Evolutionary conservation across 2,888 invertebrate genomes (phyloP).

Genomic region (Octonoba sinensis): DNA sequence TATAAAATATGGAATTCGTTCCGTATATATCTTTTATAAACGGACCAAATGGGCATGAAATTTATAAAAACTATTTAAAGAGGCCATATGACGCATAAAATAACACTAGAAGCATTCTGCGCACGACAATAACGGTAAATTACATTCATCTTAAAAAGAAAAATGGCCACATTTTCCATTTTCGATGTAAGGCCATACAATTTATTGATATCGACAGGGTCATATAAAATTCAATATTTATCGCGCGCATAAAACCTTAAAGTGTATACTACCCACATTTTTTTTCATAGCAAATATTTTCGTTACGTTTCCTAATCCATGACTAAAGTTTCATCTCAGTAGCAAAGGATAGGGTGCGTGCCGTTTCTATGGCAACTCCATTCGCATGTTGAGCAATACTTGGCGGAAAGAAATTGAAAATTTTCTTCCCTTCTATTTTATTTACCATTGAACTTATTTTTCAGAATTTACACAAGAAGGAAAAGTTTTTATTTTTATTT

Average conservation of each 20-base stretch:
- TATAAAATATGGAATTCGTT: too few species aligned
- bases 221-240: constrained; percentile 54
- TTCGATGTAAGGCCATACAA: constrained; percentile 22
- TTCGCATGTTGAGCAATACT: constrained; percentile 2
- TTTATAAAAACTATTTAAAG: too few species aligned
- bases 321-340: constrained; percentile 59
- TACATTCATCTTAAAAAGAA: constrained; percentile 29
- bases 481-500: constrained; percentile 37
- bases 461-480: constrained; percentile 38
- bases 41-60: too few species aligned
- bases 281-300: constrained; percentile 55
- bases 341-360: constrained; percentile 51
- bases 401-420: constrained; percentile 51
- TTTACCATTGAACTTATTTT: constrained; percentile 42
- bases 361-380: constrained; percentile 39
- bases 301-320: constrained; percentile 59
- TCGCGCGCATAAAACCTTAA: constrained; percentile 46
- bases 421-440: constrained; percentile 16
- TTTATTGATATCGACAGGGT: constrained; percentile 38
- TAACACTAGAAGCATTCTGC: too few species aligned
- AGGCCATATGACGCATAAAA: too few species aligned
- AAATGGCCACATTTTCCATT: constrained; percentile 1
- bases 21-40: too few species aligned
- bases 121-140: constrained; percentile 51
- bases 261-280: constrained; percentile 14